Percentiles rank a stretch among this genome's conserved stretches.
Evolutionary conservation across 2,113 vertebrate genomes (phyloP).

Genomic region (Hoplias malabaricus): DNA sequence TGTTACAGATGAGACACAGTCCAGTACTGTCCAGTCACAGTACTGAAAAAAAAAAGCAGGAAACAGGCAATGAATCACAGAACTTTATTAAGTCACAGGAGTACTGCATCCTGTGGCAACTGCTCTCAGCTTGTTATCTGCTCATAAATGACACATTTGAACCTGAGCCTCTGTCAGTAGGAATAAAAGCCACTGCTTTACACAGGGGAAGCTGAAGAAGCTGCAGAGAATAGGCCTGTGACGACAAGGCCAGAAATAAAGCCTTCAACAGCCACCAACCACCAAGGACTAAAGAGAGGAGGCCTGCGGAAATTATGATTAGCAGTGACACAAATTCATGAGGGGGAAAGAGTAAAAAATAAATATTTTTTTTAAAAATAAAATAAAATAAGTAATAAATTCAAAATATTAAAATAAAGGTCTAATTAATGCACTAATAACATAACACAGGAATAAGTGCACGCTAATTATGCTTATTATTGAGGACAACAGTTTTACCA

Average conservation of each 20-base stretch:
- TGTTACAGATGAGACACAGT: not conserved
- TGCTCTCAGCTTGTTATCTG: slow-evolving; percentile 1
- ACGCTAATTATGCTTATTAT: not conserved
- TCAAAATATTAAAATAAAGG: not conserved
- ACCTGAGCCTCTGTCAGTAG: not conserved
- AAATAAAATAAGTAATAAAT: not conserved
- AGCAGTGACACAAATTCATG: not conserved
- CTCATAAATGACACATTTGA: slow-evolving; percentile 14
- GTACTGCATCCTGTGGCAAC: not conserved
- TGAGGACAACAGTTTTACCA: no score
- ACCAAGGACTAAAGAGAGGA: not conserved
- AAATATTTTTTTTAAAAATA: no score
- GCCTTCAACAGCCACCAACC: slow-evolving; percentile 2
- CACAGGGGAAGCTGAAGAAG: slow-evolving; percentile 7
- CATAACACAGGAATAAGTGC: not conserved
- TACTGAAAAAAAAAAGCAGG: not conserved
- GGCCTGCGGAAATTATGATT: not conserved
- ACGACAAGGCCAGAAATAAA: slow-evolving; percentile 8
- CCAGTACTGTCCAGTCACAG: not conserved
- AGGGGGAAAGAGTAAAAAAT: no score
- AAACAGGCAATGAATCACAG: slow-evolving; percentile 16
- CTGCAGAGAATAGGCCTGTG: not conserved
- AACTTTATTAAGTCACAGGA: slow-evolving; percentile 14
- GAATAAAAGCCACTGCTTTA: not conserved
- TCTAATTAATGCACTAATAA: not conserved